Evolutionary conservation across 2,888 invertebrate species (phyloP).

Genomic region (Leptopterna dolabrata): DNA sequence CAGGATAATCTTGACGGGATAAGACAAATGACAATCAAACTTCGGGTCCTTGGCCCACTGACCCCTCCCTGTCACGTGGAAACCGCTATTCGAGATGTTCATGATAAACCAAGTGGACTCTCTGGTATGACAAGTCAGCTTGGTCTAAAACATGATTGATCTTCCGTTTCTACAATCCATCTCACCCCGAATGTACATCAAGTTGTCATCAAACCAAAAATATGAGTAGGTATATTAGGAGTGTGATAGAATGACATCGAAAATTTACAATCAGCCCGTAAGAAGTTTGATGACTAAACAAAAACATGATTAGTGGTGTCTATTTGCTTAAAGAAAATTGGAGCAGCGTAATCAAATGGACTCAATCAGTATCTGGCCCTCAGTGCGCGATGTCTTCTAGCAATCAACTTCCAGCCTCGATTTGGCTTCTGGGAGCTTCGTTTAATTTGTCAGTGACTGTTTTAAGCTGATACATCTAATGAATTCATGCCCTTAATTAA

Average conservation of each 20-base stretch:
- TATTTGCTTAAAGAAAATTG: not conserved
- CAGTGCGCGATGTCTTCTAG: not conserved
- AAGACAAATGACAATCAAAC: slow-evolving; percentile 3
- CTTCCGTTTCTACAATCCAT: not conserved
- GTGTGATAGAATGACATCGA: not conserved
- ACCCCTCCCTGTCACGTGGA: not conserved
- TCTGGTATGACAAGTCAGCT: not conserved
- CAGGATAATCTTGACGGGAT: not conserved
- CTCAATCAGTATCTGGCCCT: not conserved
- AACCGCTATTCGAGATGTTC: not conserved
- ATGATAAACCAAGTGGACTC: not conserved
- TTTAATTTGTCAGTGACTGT: not conserved
- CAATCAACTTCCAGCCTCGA: not conserved
- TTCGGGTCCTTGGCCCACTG: not conserved
- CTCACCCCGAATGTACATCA: too few species aligned
- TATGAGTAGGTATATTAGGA: not conserved
- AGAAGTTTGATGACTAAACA: not conserved
- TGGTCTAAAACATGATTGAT: not conserved
- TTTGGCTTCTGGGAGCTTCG: not conserved
- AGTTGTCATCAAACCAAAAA: too few species aligned
- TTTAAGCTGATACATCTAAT: not conserved
- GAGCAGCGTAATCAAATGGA: not conserved
- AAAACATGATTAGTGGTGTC: not conserved
- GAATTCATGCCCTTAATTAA: not conserved
- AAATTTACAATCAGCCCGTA: not conserved